Evolutionary conservation across 2,888 invertebrate species (phyloP).

Genomic region (Corbicula japonica): DNA sequence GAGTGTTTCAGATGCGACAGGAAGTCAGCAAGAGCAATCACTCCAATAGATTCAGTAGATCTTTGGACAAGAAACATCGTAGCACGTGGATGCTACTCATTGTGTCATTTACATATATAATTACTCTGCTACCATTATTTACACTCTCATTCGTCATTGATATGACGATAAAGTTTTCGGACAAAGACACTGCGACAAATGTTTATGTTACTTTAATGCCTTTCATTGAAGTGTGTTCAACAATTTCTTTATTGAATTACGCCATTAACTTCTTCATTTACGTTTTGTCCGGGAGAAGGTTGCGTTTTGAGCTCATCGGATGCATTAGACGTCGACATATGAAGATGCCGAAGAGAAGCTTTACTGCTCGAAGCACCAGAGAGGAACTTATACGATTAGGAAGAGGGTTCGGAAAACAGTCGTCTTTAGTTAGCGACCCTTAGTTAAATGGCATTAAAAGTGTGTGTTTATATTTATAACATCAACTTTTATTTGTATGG

Average conservation of each 20-base stretch:
- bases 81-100: conserved; percentile 10
- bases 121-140: conserved; percentile 14
- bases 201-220: not conserved
- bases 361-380: conserved; percentile 13
- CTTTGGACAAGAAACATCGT: not conserved
- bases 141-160: conserved; percentile 10
- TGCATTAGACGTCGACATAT: not conserved
- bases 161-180: not conserved
- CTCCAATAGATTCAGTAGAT: not conserved
- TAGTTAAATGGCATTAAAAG: no score
- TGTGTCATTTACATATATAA: not conserved
- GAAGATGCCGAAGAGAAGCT: not conserved
- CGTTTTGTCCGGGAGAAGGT: conserved; percentile 7
- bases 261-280: conserved; percentile 6
- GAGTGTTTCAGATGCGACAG: conserved; percentile 63
- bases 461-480: no score
- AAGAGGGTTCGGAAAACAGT: no score
- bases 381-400: conserved; percentile 1
- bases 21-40: conserved; percentile 41
- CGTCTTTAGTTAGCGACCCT: no score
- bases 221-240: not conserved
- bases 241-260: conserved; percentile 2
- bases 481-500: no score
- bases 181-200: not conserved
- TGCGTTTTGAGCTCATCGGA: conserved; percentile 2